phyloP scores from a whole-genome alignment of 2,888 invertebrate species.

The Panzeria rudis region DNA sequence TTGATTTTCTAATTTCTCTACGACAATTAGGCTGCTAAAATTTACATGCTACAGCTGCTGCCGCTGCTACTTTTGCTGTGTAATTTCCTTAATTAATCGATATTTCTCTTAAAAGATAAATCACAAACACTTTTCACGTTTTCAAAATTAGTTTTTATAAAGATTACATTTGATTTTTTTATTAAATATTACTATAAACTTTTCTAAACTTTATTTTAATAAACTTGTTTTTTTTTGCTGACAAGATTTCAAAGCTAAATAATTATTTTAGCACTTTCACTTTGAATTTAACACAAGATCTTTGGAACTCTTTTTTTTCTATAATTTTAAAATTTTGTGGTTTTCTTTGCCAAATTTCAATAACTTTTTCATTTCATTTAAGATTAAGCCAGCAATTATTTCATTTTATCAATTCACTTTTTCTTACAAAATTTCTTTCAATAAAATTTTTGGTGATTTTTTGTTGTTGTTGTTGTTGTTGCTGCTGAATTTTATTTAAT shows the following conservation, averaged over 20 bases:
- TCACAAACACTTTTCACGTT: conserved; percentile 9
- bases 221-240: background rate
- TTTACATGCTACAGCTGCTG: background rate
- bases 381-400: conserved; percentile 5
- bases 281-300: conserved; percentile 21
- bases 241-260: conserved; percentile 31
- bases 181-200: background rate
- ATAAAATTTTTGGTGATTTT: conserved; percentile 38
- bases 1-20: background rate
- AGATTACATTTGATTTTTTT: conserved; percentile 3
- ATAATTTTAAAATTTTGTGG: background rate
- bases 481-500: conserved; percentile 62
- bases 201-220: background rate
- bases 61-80: conserved; percentile 28
- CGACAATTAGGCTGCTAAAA: background rate
- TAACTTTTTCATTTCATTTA: background rate
- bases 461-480: conserved; percentile 37
- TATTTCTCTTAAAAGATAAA: conserved; percentile 20
- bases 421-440: conserved; percentile 44
- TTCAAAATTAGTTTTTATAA: background rate
- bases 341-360: background rate
- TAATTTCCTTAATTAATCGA: conserved; percentile 61
- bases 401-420: conserved; percentile 39
- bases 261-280: conserved; percentile 20
- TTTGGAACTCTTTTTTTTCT: background rate